Base-by-base conservation (phyloP, 2,888 invertebrate species). In the Lottia scabra region DNA sequence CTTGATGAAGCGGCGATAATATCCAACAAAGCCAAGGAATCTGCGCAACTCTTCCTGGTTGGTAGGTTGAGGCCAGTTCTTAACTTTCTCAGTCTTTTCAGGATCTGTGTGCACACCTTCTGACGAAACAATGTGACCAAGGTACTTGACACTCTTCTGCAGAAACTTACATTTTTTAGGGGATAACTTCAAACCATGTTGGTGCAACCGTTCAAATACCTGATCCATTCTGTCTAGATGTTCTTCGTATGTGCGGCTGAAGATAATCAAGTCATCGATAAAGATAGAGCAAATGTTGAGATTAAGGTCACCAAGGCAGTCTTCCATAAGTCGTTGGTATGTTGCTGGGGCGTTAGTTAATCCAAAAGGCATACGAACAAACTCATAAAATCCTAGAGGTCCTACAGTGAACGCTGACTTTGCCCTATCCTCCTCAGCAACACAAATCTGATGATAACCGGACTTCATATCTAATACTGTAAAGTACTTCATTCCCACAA, bases 191-290 rank as follows among this genome's bases (percentile, higher is more conserved):
- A 78, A 46, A 6, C 71, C 72, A 46, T 72, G 67, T 43, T 75
- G 16, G 13, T 23, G 30, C 0, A 76, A 65, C n/a, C 67, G 13
- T 13, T 65, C 65, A 48, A 76, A 73, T 6, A 74, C 75, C 2
- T 67, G 19, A 19, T 72, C 71, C 16, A 76, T 30, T 38, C 48
- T 16, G 74, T 65, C 23, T 46, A 48, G 1, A 77, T 76, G 43
- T 63, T 73, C 3, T 68, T 64, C 64, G 70, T 65, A 13, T 69
- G 56, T 56, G 68, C 71, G 38, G 73, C 73, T 44, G 71, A 30
- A 56, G 68, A 71, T 5, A 73, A 70, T 1, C 73, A 63, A 15
- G n/a, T n/a, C n/a, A n/a, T n/a, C n/a, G n/a, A n/a, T n/a, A n/a
- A n/a, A n/a, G n/a, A n/a, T n/a, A n/a, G n/a, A n/a, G n/a, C 68